Conservation (phyloP, 2,888 invertebrate genomes). For the Cheilosia vernalis region DNA sequence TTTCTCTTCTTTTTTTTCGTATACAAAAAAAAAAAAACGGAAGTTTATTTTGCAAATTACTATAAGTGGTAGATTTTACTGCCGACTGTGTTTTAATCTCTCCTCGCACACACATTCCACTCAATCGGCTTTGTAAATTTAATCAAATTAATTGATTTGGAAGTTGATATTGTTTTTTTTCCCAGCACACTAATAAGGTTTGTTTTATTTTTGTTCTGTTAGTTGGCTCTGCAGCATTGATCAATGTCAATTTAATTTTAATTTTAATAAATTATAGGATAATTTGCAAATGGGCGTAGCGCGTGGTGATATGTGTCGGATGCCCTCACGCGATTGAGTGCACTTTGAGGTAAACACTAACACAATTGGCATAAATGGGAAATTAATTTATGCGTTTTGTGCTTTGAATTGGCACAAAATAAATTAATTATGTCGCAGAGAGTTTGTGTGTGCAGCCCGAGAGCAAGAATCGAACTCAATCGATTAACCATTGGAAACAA, state of each 20-base stretch:
- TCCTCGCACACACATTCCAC: background rate
- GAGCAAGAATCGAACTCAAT: slow-evolving; percentile 43
- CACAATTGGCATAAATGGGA: slow-evolving; percentile 22
- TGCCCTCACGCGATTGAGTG: slow-evolving; percentile 42
- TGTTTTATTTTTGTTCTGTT: slow-evolving; percentile 11
- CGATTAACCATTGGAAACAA: slow-evolving; percentile 52
- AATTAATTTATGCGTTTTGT: slow-evolving; percentile 67
- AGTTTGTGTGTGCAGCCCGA: background rate
- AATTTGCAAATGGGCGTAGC: slow-evolving; percentile 31
- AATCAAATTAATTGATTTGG: slow-evolving; percentile 68
- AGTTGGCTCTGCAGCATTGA: slow-evolving; percentile 1
- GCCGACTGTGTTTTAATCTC: slow-evolving; percentile 3
- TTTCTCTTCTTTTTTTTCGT: background rate
- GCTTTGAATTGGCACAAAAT: slow-evolving; percentile 55
- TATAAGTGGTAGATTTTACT: slow-evolving; percentile 23
- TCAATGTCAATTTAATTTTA: slow-evolving; percentile 42
- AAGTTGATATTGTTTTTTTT: slow-evolving; percentile 55
- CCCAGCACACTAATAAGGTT: slow-evolving; percentile 9
- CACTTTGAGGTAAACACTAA: slow-evolving; percentile 23
- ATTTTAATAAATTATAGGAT: slow-evolving; percentile 60
- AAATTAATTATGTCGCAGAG: slow-evolving; percentile 51
- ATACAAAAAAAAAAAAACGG: background rate
- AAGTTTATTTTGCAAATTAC: slow-evolving; percentile 18
- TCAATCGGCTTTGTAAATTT: slow-evolving; percentile 19
- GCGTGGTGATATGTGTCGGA: slow-evolving; percentile 1